Conservation (phyloP, 2,113 vertebrate species). For the Lepidothrix coronata region DNA sequence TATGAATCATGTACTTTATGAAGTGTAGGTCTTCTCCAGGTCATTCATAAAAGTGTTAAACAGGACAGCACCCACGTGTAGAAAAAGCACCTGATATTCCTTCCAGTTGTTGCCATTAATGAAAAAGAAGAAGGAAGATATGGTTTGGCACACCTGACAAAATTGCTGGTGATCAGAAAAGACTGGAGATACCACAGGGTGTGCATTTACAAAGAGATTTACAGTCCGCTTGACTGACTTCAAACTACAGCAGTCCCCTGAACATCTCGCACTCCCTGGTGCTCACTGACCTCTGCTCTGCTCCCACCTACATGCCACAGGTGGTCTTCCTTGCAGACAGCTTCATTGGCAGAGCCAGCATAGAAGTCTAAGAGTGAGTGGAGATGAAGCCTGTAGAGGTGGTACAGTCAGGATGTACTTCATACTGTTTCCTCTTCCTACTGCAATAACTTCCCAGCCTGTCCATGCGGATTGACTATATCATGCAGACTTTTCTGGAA, state of each 20-base stretch:
- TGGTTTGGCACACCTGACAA: background rate
- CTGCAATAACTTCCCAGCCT: background rate
- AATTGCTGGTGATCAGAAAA: background rate
- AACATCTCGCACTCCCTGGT: accelerated
- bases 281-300: background rate
- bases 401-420: background rate
- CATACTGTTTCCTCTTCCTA: background rate
- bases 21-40: background rate
- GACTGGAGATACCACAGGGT: background rate
- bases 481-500: background rate
- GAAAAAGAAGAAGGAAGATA: background rate
- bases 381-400: background rate
- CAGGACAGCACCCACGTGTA: background rate
- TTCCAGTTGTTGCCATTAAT: background rate
- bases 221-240: background rate
- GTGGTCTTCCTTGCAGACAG: background rate
- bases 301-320: background rate
- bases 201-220: background rate
- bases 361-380: accelerated
- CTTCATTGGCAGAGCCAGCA: background rate
- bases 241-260: background rate
- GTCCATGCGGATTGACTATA: background rate
- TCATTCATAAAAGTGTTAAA: background rate
- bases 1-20: background rate
- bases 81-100: background rate